A percentile compares a stretch with the other conserved stretches of the same genome.
Evolutionary conservation across 2,113 vertebrate species (phyloP).

Genomic region (Accipiter virgatus): DNA sequence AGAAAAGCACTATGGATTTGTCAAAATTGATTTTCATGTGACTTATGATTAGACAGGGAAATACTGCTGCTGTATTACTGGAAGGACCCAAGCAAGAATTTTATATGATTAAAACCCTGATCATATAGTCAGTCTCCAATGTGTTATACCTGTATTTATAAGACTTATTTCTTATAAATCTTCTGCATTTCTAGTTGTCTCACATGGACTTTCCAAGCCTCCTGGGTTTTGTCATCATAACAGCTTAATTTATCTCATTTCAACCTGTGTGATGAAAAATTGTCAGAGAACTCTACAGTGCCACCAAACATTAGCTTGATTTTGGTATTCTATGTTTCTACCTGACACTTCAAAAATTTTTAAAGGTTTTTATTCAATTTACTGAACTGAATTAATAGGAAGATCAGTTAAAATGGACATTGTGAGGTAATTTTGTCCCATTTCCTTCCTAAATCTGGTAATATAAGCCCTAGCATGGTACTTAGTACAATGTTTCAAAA

Average conservation of each 20-base stretch:
- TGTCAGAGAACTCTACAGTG: neutral
- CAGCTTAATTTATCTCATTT: conserved; percentile 68
- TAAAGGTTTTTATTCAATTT: neutral
- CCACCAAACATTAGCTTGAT: conserved; percentile 12
- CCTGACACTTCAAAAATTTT: neutral
- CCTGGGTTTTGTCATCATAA: conserved; percentile 37
- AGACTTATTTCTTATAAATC: conserved; percentile 50
- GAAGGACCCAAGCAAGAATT: neutral
- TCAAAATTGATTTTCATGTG: conserved; percentile 38
- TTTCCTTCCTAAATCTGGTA: neutral
- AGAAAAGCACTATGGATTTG: neutral
- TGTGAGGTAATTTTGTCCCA: neutral
- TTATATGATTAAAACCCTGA: conserved; percentile 54
- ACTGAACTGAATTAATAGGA: neutral
- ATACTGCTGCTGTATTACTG: conserved; percentile 17
- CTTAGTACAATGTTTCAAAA: neutral
- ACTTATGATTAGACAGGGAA: conserved; percentile 45
- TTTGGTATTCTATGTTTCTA: neutral
- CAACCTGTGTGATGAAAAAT: conserved; percentile 30
- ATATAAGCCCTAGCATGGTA: neutral
- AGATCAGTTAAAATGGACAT: neutral
- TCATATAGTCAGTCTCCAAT: neutral
- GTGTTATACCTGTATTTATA: conserved; percentile 30
- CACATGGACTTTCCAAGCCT: conserved; percentile 6
- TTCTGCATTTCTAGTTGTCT: conserved; percentile 24